Conservation (phyloP, 2,888 invertebrate species). For the Celastrina argiolus region DNA sequence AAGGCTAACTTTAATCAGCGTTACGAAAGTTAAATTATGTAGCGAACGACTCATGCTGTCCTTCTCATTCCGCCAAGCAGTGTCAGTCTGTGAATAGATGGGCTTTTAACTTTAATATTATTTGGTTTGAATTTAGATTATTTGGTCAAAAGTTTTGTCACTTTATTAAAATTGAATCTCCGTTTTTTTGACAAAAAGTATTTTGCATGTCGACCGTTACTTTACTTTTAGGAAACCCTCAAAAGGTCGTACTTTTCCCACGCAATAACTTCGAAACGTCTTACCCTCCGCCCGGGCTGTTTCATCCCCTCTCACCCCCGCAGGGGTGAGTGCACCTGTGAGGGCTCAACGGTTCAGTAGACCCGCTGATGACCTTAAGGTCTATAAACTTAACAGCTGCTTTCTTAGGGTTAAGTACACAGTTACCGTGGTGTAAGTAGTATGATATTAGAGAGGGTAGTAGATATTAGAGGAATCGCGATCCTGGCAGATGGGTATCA, state of each 20-base stretch:
- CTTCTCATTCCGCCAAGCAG: no score
- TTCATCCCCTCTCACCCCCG: not conserved
- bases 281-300: not conserved
- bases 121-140: no score
- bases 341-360: constrained; percentile 24
- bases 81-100: no score
- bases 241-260: constrained; percentile 14
- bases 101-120: no score
- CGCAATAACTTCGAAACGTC: not conserved
- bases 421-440: not conserved
- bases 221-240: not conserved
- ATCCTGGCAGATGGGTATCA: no score
- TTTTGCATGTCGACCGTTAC: not conserved
- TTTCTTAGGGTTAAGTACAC: not conserved
- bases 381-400: constrained; percentile 11
- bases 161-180: no score
- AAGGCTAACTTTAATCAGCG: no score
- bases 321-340: constrained; percentile 23
- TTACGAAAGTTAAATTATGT: no score
- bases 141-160: no score
- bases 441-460: not conserved
- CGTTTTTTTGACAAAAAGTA: no score
- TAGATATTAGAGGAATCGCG: no score
- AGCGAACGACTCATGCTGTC: no score
- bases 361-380: constrained; percentile 17